Base-by-base conservation (phyloP, 2,888 invertebrate genomes). In the Eupithecia centaureata region DNA sequence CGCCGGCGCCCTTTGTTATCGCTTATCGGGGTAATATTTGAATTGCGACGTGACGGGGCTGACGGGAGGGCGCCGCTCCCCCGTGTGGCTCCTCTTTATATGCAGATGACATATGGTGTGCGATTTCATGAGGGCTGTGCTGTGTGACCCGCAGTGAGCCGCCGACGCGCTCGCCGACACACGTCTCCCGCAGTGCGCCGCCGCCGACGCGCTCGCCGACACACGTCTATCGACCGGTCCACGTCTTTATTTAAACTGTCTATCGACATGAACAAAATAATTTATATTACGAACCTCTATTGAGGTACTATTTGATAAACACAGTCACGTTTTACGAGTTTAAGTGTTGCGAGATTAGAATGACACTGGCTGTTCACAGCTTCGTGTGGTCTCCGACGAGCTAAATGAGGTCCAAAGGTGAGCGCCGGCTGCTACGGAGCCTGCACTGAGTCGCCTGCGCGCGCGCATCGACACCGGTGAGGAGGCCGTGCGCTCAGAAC, bases 21-120 rank as follows among this genome's bases (percentile, higher is more conserved):
- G n/a, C n/a, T n/a, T n/a, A n/a, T n/a, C n/a, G n/a, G n/a, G n/a
- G 75, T 76, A 75, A 73, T 75, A 73, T 75, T 75, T 77, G 72
- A 76, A 74, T 73, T 76, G 72, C 65, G 67, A 61, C 62, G 65
- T 62, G 67, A 64, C 56, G 51, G 65, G 56, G 47, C 64, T 62
- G 67, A 64, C 56, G 51, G 65, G 56, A 47, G 61, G 65, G 73
- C 72, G 74, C 58, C 51, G 32, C 68, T 69, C 71, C 71, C 65
- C 65, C 58, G 61, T 68, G 35, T 56, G 60, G 33, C 25, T 12
- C 62, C 61, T 68, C 65, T 74, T 71, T 70, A 51, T 63, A 73
- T 73, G 73, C 70, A 73, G 70, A 74, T 70, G 70, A n/a, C n/a
- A n/a, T n/a, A n/a, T n/a, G n/a, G n/a, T 65, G 58, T 56, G 65